Conservation (phyloP, 2,888 invertebrate species). For the Ophraella communa region DNA sequence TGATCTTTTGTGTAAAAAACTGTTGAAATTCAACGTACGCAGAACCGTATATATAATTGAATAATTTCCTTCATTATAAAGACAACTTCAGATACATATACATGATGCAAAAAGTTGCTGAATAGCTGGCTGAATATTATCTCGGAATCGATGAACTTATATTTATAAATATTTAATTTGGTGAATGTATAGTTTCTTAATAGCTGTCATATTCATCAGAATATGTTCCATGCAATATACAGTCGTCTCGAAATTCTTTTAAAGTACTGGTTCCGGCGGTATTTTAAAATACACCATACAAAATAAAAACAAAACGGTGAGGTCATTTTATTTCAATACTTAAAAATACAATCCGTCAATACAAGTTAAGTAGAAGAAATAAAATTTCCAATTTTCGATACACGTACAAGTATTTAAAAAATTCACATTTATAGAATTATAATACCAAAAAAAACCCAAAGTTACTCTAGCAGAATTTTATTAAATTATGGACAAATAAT, state of each 20-base stretch:
- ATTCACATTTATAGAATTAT: no score
- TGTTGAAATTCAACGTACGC: slow-evolving; percentile 43
- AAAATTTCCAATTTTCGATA: no score
- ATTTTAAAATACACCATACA: neutral
- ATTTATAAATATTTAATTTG: slow-evolving; percentile 42
- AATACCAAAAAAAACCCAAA: no score
- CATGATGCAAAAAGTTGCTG: slow-evolving; percentile 41
- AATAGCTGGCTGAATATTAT: slow-evolving; percentile 40
- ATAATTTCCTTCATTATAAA: slow-evolving; percentile 48
- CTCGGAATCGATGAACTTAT: slow-evolving; percentile 40
- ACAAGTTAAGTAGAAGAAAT: no score
- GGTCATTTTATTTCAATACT: neutral
- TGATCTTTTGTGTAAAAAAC: slow-evolving; percentile 34
- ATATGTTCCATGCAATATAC: slow-evolving; percentile 12
- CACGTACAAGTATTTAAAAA: no score
- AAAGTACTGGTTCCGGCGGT: neutral
- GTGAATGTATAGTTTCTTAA: slow-evolving; percentile 25
- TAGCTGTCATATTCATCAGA: slow-evolving; percentile 30
- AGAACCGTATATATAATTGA: slow-evolving; percentile 46
- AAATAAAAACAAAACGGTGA: neutral
- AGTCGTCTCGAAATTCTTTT: slow-evolving; percentile 13
- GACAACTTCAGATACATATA: slow-evolving; percentile 36
- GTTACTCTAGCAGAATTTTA: no score
- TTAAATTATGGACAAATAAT: no score
- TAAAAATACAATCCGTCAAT: no score